Base-by-base conservation (phyloP, 2,797 vertebrate species). In the Myotis planiceps region DNA sequence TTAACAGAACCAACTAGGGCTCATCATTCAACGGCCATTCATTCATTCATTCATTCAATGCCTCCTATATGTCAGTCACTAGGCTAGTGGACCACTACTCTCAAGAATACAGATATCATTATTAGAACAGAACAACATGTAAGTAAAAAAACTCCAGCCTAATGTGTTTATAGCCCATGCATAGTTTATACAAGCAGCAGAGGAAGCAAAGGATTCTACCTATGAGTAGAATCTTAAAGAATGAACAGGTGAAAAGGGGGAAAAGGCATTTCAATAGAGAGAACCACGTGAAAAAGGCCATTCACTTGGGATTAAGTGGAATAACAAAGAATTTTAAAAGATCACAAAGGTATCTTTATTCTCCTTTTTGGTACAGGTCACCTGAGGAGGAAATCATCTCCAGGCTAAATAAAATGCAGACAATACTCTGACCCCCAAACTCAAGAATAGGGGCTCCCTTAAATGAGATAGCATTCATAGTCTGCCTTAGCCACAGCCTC, bases 361-460 rank as follows among this genome's bases (percentile, higher is more conserved):
- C 15, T 82, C 32, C 13, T 68, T 87, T 93, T 68, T 63, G 21
- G 14, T 76, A 34, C 21, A 65, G 58, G 71, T 92, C 78, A 92
- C 6, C 29, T 9, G 39, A 74, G 49, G 37, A 88, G 51, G 58
- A 94, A 79, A 90, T 21, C 84, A 92, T 72, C 53, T 49, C 66
- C 68, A 81, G 49, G 25, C 9, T 72, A 85, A 90, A 81, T 63
- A 97, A 96, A 93, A 95, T 79, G 74, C 32, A 85, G 47, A 78
- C 39, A 94, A 29, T 45, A 81, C 18, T 72, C n/a, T 82, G 78
- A 76, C 9, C 63, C 45, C 78, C 55, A 85, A 90, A 81, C 58
- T 68, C 65, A 55, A 86, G 65, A 88, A 63, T 0, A 58, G 63
- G 16, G 16, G 92, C 80, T n/a, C 12, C 45, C 34, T 71, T 72